Conservation (phyloP, 2,113 vertebrate genomes). For the Cephalopterus ornatus region DNA sequence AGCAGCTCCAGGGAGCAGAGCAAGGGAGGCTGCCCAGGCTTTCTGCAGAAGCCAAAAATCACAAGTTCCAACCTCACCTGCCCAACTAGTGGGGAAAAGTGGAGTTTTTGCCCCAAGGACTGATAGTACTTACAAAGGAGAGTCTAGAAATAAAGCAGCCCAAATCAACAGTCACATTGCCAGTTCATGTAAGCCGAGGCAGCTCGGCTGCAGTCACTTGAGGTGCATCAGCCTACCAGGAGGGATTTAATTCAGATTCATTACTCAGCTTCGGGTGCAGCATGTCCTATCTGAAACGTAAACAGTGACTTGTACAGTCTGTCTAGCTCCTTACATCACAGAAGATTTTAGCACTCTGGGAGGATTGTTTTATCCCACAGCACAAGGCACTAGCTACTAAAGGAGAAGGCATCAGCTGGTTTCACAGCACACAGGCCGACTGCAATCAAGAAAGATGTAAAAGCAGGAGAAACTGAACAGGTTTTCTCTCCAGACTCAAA, state of each 20-base stretch:
- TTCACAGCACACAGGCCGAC: background rate
- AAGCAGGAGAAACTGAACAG: background rate
- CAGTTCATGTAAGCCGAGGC: rapidly evolving
- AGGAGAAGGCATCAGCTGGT: background rate
- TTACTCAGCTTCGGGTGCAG: background rate
- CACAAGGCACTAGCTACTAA: background rate
- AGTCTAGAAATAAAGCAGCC: background rate
- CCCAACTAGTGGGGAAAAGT: background rate
- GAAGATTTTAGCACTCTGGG: background rate
- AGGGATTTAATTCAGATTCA: background rate
- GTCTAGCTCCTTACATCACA: background rate
- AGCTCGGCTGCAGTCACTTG: background rate
- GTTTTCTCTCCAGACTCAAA: background rate
- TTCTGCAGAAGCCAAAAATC: background rate
- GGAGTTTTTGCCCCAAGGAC: background rate
- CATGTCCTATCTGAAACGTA: rapidly evolving
- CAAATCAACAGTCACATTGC: rapidly evolving
- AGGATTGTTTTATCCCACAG: background rate
- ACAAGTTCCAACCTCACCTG: background rate
- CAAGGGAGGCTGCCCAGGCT: background rate
- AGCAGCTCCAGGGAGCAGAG: background rate
- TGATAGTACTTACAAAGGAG: background rate
- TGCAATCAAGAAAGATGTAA: background rate
- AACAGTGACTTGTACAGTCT: background rate
- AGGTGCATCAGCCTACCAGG: background rate